A percentile compares a stretch with the other conserved stretches of the same genome.
Evolutionary conservation across 2,113 vertebrate genomes (phyloP).

Genomic region (Cyanistes caeruleus): DNA sequence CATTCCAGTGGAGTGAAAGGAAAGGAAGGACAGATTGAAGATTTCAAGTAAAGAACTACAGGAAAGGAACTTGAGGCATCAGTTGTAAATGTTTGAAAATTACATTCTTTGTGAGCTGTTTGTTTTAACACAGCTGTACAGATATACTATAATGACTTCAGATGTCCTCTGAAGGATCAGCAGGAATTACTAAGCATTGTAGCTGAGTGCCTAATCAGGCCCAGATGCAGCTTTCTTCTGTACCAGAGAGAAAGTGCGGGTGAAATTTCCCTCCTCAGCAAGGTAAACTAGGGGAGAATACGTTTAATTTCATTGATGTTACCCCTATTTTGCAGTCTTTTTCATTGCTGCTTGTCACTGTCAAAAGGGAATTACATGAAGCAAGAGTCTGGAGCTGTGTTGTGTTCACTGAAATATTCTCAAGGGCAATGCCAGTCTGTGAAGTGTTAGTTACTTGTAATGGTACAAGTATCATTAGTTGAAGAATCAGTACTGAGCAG

Average conservation of each 20-base stretch:
- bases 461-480: neutral
- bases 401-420: neutral
- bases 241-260: neutral
- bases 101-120: conserved; percentile 66
- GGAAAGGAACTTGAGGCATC: conserved; percentile 59
- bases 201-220: neutral
- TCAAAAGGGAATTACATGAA: neutral
- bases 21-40: conserved; percentile 50
- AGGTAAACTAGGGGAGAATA: neutral
- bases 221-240: neutral
- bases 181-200: conserved; percentile 15
- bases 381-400: neutral
- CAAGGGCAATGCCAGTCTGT: neutral
- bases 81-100: conserved; percentile 66
- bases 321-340: neutral
- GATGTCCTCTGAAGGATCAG: conserved; percentile 29
- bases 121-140: conserved; percentile 66
- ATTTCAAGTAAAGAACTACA: conserved; percentile 54
- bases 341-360: neutral
- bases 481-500: neutral
- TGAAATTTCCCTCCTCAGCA: neutral
- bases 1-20: neutral
- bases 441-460: neutral
- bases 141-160: conserved; percentile 53
- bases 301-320: neutral